Evolutionary conservation across 1,140 invertebrate species (phyloP).

Genomic region (Dreissena rostriformis): DNA sequence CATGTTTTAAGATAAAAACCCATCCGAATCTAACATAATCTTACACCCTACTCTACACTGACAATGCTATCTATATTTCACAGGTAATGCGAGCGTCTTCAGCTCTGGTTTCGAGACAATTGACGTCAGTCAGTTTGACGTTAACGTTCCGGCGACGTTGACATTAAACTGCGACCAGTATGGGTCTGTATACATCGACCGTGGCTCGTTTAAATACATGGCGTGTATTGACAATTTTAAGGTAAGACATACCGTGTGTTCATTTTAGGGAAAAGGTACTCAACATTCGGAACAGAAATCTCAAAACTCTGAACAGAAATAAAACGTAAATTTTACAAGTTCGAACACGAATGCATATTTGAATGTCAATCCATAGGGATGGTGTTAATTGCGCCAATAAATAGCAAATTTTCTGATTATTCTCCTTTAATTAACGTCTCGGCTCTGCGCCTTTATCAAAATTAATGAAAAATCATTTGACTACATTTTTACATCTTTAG

Average conservation of each 20-base stretch:
- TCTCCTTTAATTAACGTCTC: too few species aligned
- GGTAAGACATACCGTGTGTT: not conserved
- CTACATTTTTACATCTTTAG: too few species aligned
- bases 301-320: too few species aligned
- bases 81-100: constrained; percentile 18
- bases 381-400: too few species aligned
- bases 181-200: constrained; percentile 21
- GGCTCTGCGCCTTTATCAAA: too few species aligned
- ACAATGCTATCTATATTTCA: not conserved
- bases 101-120: constrained; percentile 22
- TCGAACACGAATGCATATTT: too few species aligned
- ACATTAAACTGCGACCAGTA: constrained; percentile 21
- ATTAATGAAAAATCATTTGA: too few species aligned
- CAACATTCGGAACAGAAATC: too few species aligned
- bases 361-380: too few species aligned
- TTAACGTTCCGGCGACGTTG: constrained; percentile 9
- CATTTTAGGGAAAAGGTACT: too few species aligned
- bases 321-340: too few species aligned
- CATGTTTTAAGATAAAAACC: not conserved
- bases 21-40: not conserved
- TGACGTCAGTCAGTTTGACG: not conserved
- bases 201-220: constrained; percentile 23
- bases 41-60: not conserved
- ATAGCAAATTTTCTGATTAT: too few species aligned
- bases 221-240: constrained; percentile 23